These are phyloP conservation scores for Chymomyza procnemis DNA, from an alignment of 2,888 invertebrate genomes.

Conservation along the genomic window DNA sequence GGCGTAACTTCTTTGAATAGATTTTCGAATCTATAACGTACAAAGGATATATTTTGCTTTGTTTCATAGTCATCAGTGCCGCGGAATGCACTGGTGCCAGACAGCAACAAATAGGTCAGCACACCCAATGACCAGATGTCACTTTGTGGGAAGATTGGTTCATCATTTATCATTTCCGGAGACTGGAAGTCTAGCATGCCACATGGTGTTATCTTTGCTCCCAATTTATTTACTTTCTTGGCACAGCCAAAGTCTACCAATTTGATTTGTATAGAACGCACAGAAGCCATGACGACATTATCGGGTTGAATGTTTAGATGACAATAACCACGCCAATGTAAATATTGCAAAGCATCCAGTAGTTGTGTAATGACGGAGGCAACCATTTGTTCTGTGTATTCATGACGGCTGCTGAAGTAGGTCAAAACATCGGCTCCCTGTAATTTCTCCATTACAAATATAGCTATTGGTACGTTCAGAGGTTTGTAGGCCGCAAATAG, in stretches of 20 bases:
- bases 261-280: slow-evolving; percentile 91
- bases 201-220: slow-evolving; percentile 82
- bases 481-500: slow-evolving; percentile 86
- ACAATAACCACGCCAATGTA: slow-evolving; percentile 95
- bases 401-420: slow-evolving; percentile 91
- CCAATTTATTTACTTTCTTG: slow-evolving; percentile 88
- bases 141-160: slow-evolving; percentile 91
- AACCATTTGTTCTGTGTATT: slow-evolving; percentile 95
- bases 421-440: slow-evolving; percentile 95
- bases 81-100: slow-evolving; percentile 94
- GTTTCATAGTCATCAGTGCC: slow-evolving; percentile 91
- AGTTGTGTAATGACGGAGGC: slow-evolving; percentile 91
- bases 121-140: slow-evolving; percentile 98
- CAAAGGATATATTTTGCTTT: slow-evolving; percentile 93
- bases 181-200: slow-evolving; percentile 88
- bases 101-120: slow-evolving; percentile 92
- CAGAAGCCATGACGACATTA: slow-evolving; percentile 94
- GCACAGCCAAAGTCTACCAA: slow-evolving; percentile 95
- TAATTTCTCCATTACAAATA: slow-evolving; percentile 88
- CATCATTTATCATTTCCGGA: slow-evolving; percentile 92
- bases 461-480: slow-evolving; percentile 83
- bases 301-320: slow-evolving; percentile 96
- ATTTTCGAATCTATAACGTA: slow-evolving; percentile 94
- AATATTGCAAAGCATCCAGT: slow-evolving; percentile 93
- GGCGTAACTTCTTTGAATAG: slow-evolving; percentile 96